Percentiles rank a stretch among this genome's conserved stretches.
Conservation (phyloP, 1,140 invertebrate genomes). For the Zaprionus ghesquierei region DNA sequence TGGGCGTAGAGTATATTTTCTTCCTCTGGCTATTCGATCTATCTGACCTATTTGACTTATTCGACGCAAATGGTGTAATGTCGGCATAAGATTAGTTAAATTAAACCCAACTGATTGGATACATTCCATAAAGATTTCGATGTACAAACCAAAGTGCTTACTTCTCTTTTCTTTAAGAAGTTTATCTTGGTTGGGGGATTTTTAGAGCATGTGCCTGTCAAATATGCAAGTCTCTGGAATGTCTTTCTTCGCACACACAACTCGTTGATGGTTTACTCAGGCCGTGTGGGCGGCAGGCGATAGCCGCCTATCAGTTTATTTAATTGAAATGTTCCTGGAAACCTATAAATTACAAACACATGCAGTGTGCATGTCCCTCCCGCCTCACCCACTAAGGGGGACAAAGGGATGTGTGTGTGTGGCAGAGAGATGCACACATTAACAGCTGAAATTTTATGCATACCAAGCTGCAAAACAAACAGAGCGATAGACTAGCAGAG, state of each 20-base stretch:
- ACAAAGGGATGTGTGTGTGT: not conserved
- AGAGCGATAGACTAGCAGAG: not conserved
- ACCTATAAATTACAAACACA: slow-evolving; percentile 71
- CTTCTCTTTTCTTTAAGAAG: no score
- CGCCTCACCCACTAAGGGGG: not conserved
- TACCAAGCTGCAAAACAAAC: slow-evolving; percentile 50
- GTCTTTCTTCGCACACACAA: slow-evolving; percentile 1
- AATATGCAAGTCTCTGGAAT: slow-evolving; percentile 19
- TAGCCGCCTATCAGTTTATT: slow-evolving; percentile 69
- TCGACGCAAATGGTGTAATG: not conserved
- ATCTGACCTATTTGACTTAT: not conserved
- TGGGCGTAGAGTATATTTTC: not conserved
- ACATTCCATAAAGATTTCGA: no score
- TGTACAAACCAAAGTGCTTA: no score
- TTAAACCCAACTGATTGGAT: no score
- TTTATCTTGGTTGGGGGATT: not conserved
- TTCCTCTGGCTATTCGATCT: not conserved
- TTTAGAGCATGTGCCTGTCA: slow-evolving; percentile 23
- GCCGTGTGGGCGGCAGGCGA: slow-evolving; percentile 8
- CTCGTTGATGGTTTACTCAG: slow-evolving; percentile 26
- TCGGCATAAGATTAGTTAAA: no score
- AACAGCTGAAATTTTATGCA: slow-evolving; percentile 58
- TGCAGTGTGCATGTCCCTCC: slow-evolving; percentile 14
- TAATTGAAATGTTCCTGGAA: slow-evolving; percentile 73
- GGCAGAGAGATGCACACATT: slow-evolving; percentile 35